Evolutionary conservation across 2,888 invertebrate species (phyloP).

Genomic region (Hypsopygia costalis): DNA sequence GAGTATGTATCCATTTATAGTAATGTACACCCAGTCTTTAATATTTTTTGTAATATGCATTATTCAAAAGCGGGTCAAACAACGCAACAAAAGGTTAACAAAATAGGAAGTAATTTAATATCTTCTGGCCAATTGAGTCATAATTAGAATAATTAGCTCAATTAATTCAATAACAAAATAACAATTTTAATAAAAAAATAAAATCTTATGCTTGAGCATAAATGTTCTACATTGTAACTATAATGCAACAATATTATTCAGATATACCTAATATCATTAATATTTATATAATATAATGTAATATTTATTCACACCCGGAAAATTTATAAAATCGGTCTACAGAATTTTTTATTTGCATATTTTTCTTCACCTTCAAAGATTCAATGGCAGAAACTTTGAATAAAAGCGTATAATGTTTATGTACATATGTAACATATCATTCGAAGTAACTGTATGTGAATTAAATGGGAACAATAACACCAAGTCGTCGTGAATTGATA

Average conservation of each 20-base stretch:
- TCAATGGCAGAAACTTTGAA: not conserved
- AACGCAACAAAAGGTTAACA: too few relatives aligned
- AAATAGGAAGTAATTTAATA: too few relatives aligned
- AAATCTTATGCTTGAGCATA: too few relatives aligned
- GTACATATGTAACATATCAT: not conserved
- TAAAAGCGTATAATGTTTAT: not conserved
- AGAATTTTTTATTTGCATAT: conserved; percentile 12
- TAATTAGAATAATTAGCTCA: not conserved
- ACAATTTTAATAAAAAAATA: not conserved
- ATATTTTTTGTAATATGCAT: too few relatives aligned
- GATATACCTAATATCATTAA: not conserved
- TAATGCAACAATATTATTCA: too few relatives aligned
- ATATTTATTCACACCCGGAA: conserved; percentile 15
- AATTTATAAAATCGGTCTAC: conserved; percentile 15
- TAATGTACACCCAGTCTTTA: too few relatives aligned
- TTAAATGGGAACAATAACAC: conserved; percentile 31
- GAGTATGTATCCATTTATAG: too few relatives aligned
- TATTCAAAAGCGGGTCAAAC: too few relatives aligned
- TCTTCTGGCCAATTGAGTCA: too few relatives aligned
- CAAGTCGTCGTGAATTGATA: conserved; percentile 33
- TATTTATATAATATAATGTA: conserved; percentile 8
- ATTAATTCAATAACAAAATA: not conserved
- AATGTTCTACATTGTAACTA: too few relatives aligned
- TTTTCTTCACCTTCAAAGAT: not conserved
- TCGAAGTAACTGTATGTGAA: conserved; percentile 8